phyloP scores from a whole-genome alignment of 2,113 vertebrate species.

The Microcebus murinus region DNA sequence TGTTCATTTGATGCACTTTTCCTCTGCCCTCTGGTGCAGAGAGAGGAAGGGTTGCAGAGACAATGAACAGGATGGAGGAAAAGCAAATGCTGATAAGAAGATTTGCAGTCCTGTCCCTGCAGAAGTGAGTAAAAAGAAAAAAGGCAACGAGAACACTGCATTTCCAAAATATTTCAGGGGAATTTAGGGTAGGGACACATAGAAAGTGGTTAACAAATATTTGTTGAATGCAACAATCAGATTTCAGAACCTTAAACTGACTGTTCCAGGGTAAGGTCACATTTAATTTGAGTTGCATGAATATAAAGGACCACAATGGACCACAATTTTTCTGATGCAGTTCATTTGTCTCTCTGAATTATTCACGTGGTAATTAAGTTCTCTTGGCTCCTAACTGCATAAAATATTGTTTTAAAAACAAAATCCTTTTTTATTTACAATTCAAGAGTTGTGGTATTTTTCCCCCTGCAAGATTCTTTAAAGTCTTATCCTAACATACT shows the following conservation, averaged over 20 bases:
- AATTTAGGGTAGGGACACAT: not conserved
- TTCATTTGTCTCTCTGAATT: constrained; percentile 35
- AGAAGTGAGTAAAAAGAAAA: not conserved
- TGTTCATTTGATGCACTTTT: not conserved
- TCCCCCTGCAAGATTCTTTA: not conserved
- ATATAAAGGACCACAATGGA: not conserved
- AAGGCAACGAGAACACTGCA: not conserved
- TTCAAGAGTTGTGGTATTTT: not conserved
- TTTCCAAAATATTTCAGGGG: not conserved
- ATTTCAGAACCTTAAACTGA: constrained; percentile 8
- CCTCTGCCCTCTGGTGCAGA: not conserved
- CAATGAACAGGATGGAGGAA: not conserved
- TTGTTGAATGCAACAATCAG: not conserved
- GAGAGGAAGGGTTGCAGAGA: not conserved
- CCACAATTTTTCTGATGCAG: not conserved
- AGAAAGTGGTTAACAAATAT: not conserved
- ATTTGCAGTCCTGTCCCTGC: not conserved
- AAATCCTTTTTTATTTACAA: not conserved
- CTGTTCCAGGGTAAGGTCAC: not conserved
- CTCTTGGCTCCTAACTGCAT: not conserved
- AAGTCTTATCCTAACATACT: constrained; percentile 32
- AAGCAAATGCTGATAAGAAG: not conserved
- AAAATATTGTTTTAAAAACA: constrained; percentile 54
- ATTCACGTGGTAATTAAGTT: constrained; percentile 40
- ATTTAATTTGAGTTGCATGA: not conserved